Conservation (phyloP, 2,113 vertebrate genomes). For the Pangasianodon gigas region DNA sequence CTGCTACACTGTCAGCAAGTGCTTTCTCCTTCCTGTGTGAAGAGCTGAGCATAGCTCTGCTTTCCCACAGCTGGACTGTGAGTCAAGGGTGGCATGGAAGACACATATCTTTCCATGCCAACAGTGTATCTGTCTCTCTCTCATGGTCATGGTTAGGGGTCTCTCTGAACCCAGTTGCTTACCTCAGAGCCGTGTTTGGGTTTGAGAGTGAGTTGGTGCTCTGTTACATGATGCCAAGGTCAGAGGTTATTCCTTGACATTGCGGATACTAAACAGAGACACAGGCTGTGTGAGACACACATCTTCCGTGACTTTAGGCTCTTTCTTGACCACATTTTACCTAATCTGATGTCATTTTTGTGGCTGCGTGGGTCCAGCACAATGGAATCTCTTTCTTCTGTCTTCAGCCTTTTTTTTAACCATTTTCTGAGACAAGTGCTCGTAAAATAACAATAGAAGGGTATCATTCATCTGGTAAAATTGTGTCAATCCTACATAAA, state of each 20-base stretch:
- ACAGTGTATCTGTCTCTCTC: background rate
- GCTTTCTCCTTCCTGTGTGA: conserved; percentile 51
- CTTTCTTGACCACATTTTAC: conserved; percentile 38
- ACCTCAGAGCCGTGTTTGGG: conserved; percentile 1
- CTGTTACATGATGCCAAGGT: conserved; percentile 51
- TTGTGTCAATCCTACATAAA: conserved; percentile 10
- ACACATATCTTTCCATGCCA: background rate
- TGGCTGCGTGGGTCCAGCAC: conserved; percentile 42
- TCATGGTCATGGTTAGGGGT: background rate
- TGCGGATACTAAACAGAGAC: conserved; percentile 52
- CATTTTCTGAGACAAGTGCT: conserved; percentile 22
- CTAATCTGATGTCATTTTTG: conserved; percentile 39
- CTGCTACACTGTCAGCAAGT: conserved; percentile 51
- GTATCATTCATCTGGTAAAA: conserved; percentile 8
- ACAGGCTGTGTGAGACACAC: conserved; percentile 6
- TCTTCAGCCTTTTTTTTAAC: conserved; percentile 22
- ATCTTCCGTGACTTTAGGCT: conserved; percentile 50
- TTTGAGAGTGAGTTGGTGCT: conserved; percentile 24
- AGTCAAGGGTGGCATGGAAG: conserved; percentile 50
- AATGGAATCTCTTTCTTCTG: conserved; percentile 37
- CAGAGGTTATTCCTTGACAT: conserved; percentile 51
- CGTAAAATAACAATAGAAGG: conserved; percentile 9
- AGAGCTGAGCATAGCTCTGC: conserved; percentile 16
- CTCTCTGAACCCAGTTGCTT: background rate
- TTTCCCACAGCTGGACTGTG: conserved; percentile 24